Evolutionary conservation across 2,797 vertebrate species (phyloP).

Genomic region (Danio kyathit): DNA sequence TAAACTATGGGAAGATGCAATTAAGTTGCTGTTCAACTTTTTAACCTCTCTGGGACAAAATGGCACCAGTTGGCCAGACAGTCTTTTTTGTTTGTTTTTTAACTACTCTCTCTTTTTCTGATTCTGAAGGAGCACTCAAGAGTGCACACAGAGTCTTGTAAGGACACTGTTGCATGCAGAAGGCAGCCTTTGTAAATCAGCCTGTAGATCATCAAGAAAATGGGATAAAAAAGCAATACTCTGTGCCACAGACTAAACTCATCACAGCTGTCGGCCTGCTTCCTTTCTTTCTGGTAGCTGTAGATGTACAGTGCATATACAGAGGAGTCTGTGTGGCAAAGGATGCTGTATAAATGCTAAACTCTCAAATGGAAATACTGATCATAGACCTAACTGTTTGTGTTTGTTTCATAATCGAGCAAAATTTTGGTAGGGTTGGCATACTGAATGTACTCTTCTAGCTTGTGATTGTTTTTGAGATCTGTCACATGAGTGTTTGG

Average conservation of each 20-base stretch:
- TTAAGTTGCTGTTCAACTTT: constrained; percentile 21
- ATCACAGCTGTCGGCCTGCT: constrained; percentile 21
- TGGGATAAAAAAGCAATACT: constrained; percentile 60
- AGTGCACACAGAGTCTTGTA: constrained; percentile 36
- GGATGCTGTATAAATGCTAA: constrained; percentile 49
- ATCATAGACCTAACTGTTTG: constrained; percentile 46
- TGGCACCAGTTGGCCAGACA: neutral
- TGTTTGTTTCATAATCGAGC: constrained; percentile 30
- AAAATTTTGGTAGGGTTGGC: constrained; percentile 47
- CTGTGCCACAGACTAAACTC: constrained; percentile 31
- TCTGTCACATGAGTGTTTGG: constrained; percentile 39
- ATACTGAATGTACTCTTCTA: constrained; percentile 65
- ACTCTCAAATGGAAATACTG: constrained; percentile 51
- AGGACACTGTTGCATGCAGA: constrained; percentile 63
- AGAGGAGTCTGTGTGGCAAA: neutral
- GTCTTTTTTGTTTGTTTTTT: neutral
- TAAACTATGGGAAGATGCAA: constrained; percentile 25
- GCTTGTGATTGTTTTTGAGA: constrained; percentile 49
- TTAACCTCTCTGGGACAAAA: neutral
- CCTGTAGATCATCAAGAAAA: constrained; percentile 47
- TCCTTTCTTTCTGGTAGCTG: constrained; percentile 43
- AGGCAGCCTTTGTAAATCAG: constrained; percentile 51
- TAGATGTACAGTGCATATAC: constrained; percentile 52
- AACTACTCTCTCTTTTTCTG: constrained; percentile 5
- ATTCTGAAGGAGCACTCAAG: constrained; percentile 35